Conservation (phyloP, 2,888 invertebrate genomes). For the Phrixothrix hirtus region DNA sequence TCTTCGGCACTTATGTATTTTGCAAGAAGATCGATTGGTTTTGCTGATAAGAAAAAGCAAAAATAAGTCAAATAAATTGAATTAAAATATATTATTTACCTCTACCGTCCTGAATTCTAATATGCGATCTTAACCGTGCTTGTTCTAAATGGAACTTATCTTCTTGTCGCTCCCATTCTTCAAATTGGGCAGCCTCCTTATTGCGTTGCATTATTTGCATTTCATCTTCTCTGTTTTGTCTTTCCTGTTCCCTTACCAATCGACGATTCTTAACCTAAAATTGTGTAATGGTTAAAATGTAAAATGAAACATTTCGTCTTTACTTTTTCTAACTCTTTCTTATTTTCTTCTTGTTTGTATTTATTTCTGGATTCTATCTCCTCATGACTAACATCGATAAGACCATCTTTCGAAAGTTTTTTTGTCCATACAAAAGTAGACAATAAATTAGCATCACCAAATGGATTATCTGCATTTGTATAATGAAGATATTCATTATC, state of each 20-base stretch:
- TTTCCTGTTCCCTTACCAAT: constrained; percentile 84
- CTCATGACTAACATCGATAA: constrained; percentile 74
- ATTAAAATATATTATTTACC: constrained; percentile 54
- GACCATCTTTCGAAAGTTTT: constrained; percentile 92
- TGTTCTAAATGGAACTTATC: constrained; percentile 98
- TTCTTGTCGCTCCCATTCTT: constrained; percentile 95
- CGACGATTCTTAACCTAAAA: constrained; percentile 82
- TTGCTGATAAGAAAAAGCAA: too few relatives aligned
- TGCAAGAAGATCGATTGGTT: constrained; percentile 96
- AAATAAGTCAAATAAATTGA: too few relatives aligned
- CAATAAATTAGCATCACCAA: constrained; percentile 93
- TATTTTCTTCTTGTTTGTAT: constrained; percentile 88
- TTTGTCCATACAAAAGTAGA: constrained; percentile 97
- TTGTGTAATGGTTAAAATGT: background rate
- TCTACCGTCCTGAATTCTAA: constrained; percentile 93
- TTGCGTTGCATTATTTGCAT: constrained; percentile 83
- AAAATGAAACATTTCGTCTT: background rate
- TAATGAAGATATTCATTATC: constrained; percentile 96
- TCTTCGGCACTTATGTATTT: constrained; percentile 94
- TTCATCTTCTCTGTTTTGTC: constrained; percentile 80
- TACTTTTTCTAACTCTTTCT: constrained; percentile 88
- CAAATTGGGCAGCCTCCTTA: constrained; percentile 87
- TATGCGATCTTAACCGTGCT: constrained; percentile 89
- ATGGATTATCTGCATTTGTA: constrained; percentile 98
- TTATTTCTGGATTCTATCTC: constrained; percentile 82